Evolutionary conservation across 2,797 vertebrate species (phyloP), one percentile per base, ranked within the genome.

Genomic region (Xerus rutilus): DNA sequence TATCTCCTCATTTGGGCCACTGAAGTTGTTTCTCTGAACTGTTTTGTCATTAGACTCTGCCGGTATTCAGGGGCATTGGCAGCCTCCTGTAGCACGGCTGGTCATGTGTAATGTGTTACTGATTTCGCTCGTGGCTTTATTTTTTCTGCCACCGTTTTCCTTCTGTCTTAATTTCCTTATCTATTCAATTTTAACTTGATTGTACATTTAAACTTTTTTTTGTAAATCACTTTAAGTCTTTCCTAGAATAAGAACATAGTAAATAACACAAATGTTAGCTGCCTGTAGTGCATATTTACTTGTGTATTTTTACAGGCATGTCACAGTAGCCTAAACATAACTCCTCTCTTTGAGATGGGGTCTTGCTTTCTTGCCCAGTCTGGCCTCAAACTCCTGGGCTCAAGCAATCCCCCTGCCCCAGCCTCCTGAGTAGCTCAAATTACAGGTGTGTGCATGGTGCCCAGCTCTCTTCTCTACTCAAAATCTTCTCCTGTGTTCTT

Each of bases 51-150:
- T 47, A 57, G 45, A 8, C 18, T 87, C 45, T 39, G 11, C 7
- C 0, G 2, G 13, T 39, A 7, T 13, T 57, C n/a, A 11, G 4
- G 32, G 28, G 8, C 0, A 1, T 21, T 3, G 35, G 72, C 21
- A 8, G 47, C 30, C 65, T 30, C 8, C 0, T 43, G 13, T 39
- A 4, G 17, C 70, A 70, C n/a, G 43, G 59, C 20, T 54, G 13
- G 43, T 6, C 20, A 1, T 0, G 12, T 23, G 17, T 52, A 15
- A 18, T 3, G 67, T 28, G 7, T 45, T 45, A 9, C 64, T 14
- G 0, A 5, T 32, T 72, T 88, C 77, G 45, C 32, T 59, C 76
- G 70, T 35, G 57, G 21, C 49, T 62, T 89, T 28, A 7, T 81
- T 86, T 76, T 89, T 35, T 35, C 28, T 78, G 1, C 23, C 32